A percentile compares a stretch with the other conserved stretches of the same genome.
These are phyloP conservation scores for Caenorhabditis tropicalis DNA, from an alignment of 1,140 invertebrate species.

Conservation along the genomic window DNA sequence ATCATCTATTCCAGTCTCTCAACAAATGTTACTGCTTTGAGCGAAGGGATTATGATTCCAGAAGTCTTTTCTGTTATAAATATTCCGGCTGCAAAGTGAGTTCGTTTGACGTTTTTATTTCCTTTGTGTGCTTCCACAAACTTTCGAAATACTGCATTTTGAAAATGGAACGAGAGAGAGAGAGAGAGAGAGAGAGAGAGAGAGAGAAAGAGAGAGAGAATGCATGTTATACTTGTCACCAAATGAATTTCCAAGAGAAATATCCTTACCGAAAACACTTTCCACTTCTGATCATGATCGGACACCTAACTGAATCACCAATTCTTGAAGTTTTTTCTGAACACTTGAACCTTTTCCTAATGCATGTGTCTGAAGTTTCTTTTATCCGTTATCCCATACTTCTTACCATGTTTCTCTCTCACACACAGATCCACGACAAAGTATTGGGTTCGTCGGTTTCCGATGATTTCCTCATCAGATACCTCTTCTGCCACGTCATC, in stretches of 20 bases:
- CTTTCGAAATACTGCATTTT: too few species aligned
- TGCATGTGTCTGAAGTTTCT: neutral
- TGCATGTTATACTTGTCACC: too few species aligned
- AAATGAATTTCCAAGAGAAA: too few species aligned
- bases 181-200: too few species aligned
- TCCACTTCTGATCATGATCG: too few species aligned
- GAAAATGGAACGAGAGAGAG: too few species aligned
- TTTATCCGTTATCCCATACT: neutral
- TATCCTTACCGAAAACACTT: too few species aligned
- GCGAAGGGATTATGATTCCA: constrained; percentile 47
- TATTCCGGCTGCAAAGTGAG: constrained; percentile 55
- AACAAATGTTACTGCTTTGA: constrained; percentile 49
- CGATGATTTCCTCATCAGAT: neutral
- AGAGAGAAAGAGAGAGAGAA: too few species aligned
- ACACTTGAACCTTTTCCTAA: too few species aligned
- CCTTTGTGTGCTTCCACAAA: too few species aligned
- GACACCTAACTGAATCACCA: neutral
- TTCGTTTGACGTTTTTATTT: neutral
- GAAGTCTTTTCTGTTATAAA: constrained; percentile 52
- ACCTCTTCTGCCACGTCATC: constrained; percentile 12
- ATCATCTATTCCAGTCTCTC: constrained; percentile 49
- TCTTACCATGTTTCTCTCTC: neutral
- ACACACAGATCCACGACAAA: constrained; percentile 28
- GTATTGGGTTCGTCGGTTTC: constrained; percentile 11
- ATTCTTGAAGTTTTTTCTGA: neutral